Percentiles rank a stretch among this genome's conserved stretches.
These are phyloP conservation scores for Montipora cactus DNA, from an alignment of 64 coral and sea anemone genomes.

Conservation along the genomic window DNA sequence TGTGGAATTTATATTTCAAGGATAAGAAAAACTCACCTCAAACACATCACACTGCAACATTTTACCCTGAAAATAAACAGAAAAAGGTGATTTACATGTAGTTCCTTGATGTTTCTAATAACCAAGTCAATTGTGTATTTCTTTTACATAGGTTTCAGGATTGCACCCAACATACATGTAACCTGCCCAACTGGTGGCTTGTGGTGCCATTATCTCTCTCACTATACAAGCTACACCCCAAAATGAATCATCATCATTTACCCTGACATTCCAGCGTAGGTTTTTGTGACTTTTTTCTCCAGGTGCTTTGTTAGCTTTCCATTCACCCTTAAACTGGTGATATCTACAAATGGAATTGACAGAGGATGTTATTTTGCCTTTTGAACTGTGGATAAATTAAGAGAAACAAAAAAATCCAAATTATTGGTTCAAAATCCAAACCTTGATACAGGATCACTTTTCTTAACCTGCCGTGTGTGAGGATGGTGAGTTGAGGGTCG, in stretches of 20 bases:
- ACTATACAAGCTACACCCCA: neutral
- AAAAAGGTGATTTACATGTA: neutral
- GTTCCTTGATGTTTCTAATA: too few relatives aligned
- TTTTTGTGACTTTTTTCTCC: slow-evolving; percentile 92
- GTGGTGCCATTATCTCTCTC: too few relatives aligned
- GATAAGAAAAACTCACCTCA: slow-evolving; percentile 57
- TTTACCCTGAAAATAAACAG: slow-evolving; percentile 50
- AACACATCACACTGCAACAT: slow-evolving; percentile 93
- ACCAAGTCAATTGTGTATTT: too few relatives aligned
- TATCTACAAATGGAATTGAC: slow-evolving; percentile 48
- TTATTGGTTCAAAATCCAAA: neutral
- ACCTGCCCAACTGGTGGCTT: too few relatives aligned
- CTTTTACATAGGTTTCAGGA: too few relatives aligned
- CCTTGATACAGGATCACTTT: slow-evolving; percentile 92
- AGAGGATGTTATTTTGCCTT: too few relatives aligned
- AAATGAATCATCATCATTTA: slow-evolving; percentile 17
- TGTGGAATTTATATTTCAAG: too few relatives aligned
- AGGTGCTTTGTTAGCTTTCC: slow-evolving; percentile 88
- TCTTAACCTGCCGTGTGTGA: slow-evolving; percentile 76
- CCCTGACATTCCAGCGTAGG: slow-evolving; percentile 90
- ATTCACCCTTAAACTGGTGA: slow-evolving; percentile 92
- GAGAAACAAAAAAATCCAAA: neutral
- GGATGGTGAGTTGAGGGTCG: slow-evolving; percentile 80
- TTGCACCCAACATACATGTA: too few relatives aligned
- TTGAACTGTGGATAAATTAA: neutral